phyloP scores from a whole-genome alignment of 1,140 invertebrate species.

The Drosophila albomicans region DNA sequence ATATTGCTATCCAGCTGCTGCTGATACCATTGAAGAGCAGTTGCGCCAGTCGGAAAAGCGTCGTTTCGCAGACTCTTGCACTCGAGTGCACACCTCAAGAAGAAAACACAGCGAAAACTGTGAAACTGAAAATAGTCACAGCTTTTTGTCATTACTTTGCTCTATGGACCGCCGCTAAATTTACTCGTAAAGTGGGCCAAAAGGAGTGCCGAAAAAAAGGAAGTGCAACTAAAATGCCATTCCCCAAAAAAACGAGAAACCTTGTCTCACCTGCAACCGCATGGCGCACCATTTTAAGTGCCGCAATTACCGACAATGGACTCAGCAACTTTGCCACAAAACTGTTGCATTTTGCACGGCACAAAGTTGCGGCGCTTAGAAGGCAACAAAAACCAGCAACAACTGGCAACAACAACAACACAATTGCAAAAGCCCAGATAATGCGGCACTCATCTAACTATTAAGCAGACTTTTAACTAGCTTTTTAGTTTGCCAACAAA shows the following conservation, averaged over 20 bases:
- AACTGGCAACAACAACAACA: no score
- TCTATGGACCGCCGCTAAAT: constrained; percentile 23
- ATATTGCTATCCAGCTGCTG: constrained; percentile 36
- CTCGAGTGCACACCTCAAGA: constrained; percentile 25
- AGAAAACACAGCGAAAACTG: neutral
- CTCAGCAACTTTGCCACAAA: constrained; percentile 40
- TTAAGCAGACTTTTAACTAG: constrained; percentile 36
- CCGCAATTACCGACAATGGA: constrained; percentile 46
- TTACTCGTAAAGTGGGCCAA: constrained; percentile 8
- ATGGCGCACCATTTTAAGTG: constrained; percentile 36
- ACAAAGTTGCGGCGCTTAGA: constrained; percentile 32
- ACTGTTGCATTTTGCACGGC: constrained; percentile 45
- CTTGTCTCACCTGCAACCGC: constrained; percentile 9
- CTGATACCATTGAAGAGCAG: constrained; percentile 23
- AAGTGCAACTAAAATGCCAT: neutral
- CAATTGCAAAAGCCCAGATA: constrained; percentile 23
- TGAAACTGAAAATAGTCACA: constrained; percentile 1
- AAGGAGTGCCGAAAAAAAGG: neutral
- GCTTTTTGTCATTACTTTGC: constrained; percentile 9
- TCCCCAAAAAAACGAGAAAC: neutral
- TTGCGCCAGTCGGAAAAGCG: constrained; percentile 34
- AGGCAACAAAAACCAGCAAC: constrained; percentile 15
- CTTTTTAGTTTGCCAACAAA: constrained; percentile 32
- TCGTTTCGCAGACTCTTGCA: constrained; percentile 22
- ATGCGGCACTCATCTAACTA: constrained; percentile 44